Conservation (phyloP, 2,888 invertebrate species). For the Cylindroiulus punctatus region DNA sequence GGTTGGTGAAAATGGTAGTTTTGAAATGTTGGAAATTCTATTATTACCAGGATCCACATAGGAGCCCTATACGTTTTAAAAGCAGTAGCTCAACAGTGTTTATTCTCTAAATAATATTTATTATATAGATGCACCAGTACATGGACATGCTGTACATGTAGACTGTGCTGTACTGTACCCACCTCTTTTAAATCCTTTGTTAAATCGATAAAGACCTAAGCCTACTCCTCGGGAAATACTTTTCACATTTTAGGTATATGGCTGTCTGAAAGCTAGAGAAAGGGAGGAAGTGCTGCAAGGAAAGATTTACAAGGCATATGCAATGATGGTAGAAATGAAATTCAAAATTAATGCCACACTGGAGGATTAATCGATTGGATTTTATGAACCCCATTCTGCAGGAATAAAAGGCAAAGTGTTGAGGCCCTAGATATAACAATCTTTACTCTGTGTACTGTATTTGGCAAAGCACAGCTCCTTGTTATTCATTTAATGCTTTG, state of each 20-base stretch:
- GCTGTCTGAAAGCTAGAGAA: neutral
- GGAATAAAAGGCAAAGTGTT: neutral
- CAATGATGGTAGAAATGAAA: conserved; percentile 35
- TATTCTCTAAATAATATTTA: no score
- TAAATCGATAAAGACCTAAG: neutral
- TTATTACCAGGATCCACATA: no score
- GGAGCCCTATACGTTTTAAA: no score
- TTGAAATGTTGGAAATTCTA: no score
- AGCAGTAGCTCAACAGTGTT: no score
- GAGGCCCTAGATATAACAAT: neutral
- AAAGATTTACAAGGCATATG: neutral
- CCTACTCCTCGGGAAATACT: neutral
- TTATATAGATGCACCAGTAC: no score
- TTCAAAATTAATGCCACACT: conserved; percentile 2
- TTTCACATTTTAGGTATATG: neutral
- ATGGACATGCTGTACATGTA: no score
- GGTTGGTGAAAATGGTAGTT: no score
- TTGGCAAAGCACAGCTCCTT: neutral
- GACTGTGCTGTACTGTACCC: no score
- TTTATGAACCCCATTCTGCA: neutral
- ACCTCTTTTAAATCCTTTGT: neutral
- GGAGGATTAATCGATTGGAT: conserved; percentile 27
- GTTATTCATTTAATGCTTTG: neutral
- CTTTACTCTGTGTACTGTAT: neutral
- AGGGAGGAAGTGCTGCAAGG: neutral